phyloP scores from a whole-genome alignment of 2,888 invertebrate genomes.

The Campoplex nolae region DNA sequence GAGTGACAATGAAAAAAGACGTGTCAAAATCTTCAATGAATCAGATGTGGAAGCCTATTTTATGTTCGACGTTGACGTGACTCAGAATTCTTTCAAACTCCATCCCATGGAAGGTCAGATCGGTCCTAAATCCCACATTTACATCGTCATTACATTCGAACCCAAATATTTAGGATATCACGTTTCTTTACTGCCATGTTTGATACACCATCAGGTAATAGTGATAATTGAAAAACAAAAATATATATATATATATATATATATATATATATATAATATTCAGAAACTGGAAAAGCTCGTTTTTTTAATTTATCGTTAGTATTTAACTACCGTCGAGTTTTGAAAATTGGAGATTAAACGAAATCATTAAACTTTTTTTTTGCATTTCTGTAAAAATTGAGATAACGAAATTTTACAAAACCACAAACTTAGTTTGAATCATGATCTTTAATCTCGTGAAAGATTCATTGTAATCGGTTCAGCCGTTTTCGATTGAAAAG shows the following conservation, averaged over 20 bases:
- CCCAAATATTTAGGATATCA: conserved; percentile 78
- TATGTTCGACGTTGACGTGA: conserved; percentile 80
- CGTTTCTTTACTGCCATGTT: conserved; percentile 78
- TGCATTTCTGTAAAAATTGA: too few relatives aligned
- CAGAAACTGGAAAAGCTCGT: too few relatives aligned
- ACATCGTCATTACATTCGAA: conserved; percentile 80
- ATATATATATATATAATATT: neutral
- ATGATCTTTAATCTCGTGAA: too few relatives aligned
- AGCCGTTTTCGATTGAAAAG: too few relatives aligned
- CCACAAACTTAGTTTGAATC: too few relatives aligned
- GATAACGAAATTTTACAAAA: too few relatives aligned
- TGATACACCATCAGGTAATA: conserved; percentile 83
- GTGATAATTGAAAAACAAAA: neutral
- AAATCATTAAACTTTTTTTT: too few relatives aligned
- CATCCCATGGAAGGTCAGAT: conserved; percentile 79
- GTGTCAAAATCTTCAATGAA: conserved; percentile 81
- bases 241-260: neutral
- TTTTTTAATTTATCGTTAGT: too few relatives aligned
- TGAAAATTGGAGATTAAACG: too few relatives aligned
- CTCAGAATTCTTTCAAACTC: conserved; percentile 79
- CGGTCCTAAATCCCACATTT: conserved; percentile 74
- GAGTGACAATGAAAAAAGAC: conserved; percentile 65
- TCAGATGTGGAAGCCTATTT: conserved; percentile 79
- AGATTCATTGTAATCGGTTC: too few relatives aligned
- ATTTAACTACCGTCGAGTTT: too few relatives aligned